These are phyloP conservation scores for Pedionomus torquatus DNA, from an alignment of 2,113 vertebrate genomes.

Conservation along the genomic window DNA sequence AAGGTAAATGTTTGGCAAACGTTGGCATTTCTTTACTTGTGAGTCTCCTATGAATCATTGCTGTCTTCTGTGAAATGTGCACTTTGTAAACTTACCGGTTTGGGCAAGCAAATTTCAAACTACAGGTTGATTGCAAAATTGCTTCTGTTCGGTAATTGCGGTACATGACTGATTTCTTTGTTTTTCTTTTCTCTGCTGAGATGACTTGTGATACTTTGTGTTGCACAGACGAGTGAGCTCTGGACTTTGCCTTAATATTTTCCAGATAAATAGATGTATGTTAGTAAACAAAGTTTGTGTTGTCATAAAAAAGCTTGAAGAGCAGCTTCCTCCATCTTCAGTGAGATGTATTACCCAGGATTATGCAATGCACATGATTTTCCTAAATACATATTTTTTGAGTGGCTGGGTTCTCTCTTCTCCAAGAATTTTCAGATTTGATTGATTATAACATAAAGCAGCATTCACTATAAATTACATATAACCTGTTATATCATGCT, in stretches of 20 bases:
- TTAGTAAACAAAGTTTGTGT: background rate
- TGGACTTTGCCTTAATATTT: background rate
- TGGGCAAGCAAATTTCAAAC: background rate
- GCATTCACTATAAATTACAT: background rate
- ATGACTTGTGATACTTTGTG: background rate
- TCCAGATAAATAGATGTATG: background rate
- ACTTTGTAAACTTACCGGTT: background rate
- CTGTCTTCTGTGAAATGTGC: background rate
- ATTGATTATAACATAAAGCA: background rate
- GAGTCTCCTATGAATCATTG: background rate
- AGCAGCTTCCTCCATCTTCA: background rate
- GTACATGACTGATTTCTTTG: background rate
- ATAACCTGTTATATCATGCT: background rate
- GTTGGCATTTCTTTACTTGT: background rate
- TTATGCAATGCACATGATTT: background rate
- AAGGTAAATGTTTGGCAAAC: background rate
- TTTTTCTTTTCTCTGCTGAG: background rate
- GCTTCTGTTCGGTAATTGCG: background rate
- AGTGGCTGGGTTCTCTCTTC: background rate
- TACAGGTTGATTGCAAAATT: background rate
- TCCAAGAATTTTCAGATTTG: background rate
- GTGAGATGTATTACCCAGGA: rapidly evolving
- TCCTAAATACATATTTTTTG: background rate
- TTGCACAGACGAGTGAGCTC: background rate
- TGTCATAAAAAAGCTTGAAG: background rate